These are phyloP conservation scores for Spongilla lacustris DNA, from an alignment of 37 sponge, comb jelly and placozoan species.

Conservation along the genomic window DNA sequence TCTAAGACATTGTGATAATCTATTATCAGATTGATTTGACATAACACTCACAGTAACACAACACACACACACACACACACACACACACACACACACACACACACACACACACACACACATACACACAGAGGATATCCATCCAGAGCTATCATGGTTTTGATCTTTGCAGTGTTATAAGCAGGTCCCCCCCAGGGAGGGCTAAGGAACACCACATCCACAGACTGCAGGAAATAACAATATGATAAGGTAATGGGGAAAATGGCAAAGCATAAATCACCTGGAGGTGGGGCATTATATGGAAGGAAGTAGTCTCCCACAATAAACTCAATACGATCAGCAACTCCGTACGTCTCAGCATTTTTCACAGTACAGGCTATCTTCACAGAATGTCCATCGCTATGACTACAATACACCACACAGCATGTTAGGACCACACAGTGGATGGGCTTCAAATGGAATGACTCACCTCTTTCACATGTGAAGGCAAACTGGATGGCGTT, in stretches of 20 bases:
- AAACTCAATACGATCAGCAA: slow-evolving; percentile 96
- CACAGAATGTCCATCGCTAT: slow-evolving; percentile 98
- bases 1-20: too few relatives aligned
- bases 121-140: slow-evolving; percentile 83
- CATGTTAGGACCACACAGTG: neutral
- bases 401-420: slow-evolving; percentile 63
- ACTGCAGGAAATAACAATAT: slow-evolving; percentile 55
- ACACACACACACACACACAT: slow-evolving; percentile 5
- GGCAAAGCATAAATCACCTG: too few relatives aligned
- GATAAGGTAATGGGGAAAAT: too few relatives aligned
- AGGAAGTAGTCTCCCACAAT: slow-evolving; percentile 95
- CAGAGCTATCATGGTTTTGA: slow-evolving; percentile 76
- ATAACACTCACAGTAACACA: too few relatives aligned
- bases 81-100: neutral
- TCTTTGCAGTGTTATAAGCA: slow-evolving; percentile 63
- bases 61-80: neutral
- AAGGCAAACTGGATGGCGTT: slow-evolving; percentile 97
- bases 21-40: too few relatives aligned
- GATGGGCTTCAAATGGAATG: neutral
- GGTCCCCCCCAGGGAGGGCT: slow-evolving; percentile 99
- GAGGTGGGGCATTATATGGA: slow-evolving; percentile 76
- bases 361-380: slow-evolving; percentile 93
- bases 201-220: slow-evolving; percentile 95
- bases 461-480: slow-evolving; percentile 54
- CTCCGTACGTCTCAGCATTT: slow-evolving; percentile 96